Evolutionary conservation across 1,140 invertebrate species (phyloP).

Genomic region (Limonius californicus): DNA sequence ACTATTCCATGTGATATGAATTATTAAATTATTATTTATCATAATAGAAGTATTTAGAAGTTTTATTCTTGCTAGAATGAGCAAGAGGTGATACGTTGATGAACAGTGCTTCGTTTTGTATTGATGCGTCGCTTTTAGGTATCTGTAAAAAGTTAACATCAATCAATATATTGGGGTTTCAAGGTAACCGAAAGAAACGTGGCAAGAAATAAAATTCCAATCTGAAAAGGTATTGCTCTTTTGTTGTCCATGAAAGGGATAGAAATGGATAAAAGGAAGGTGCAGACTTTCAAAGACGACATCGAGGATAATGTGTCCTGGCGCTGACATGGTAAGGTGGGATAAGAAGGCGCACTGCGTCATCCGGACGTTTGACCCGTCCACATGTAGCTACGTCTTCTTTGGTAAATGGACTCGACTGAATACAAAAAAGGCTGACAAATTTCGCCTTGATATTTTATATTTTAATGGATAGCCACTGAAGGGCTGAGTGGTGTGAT

Average conservation of each 20-base stretch:
- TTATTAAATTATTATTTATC: too few relatives aligned
- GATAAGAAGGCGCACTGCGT: constrained; percentile 6
- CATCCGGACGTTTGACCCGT: constrained; percentile 4
- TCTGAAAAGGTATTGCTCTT: constrained; percentile 14
- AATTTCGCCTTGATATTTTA: background rate
- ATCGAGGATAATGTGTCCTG: constrained; percentile 3
- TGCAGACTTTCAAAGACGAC: constrained; percentile 10
- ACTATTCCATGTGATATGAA: too few relatives aligned
- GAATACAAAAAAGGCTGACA: constrained; percentile 8
- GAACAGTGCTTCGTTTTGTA: too few relatives aligned
- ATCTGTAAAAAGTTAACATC: background rate
- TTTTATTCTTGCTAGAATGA: too few relatives aligned
- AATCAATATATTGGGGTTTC: background rate
- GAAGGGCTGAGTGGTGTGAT: background rate
- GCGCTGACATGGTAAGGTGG: constrained; percentile 9
- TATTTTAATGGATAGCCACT: background rate
- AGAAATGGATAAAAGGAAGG: constrained; percentile 5
- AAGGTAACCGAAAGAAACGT: background rate
- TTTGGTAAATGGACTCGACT: constrained; percentile 3
- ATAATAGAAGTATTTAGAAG: too few relatives aligned
- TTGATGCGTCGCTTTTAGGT: too few relatives aligned
- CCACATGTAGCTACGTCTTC: background rate
- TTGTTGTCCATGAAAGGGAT: constrained; percentile 11
- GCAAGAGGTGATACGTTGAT: too few relatives aligned
- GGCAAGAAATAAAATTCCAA: constrained; percentile 14